These are phyloP conservation scores for Danio choprae DNA, from an alignment of 2,797 vertebrate genomes.

Conservation along the genomic window DNA sequence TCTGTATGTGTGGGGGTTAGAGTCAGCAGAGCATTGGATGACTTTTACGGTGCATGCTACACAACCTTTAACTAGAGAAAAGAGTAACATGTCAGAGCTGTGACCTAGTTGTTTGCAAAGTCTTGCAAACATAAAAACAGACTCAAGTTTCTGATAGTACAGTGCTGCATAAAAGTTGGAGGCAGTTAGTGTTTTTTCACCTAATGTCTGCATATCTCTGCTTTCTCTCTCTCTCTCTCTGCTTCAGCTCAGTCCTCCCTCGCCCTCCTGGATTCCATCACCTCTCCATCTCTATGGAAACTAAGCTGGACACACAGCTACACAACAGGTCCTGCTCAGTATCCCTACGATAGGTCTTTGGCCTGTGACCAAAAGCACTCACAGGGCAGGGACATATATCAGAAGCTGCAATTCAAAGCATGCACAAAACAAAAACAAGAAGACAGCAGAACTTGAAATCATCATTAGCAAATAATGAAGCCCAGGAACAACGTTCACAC, in stretches of 20 bases:
- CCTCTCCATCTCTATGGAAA: slow-evolving; percentile 74
- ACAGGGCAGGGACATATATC: slow-evolving; percentile 68
- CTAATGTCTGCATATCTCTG: slow-evolving; percentile 60
- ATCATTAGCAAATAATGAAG: slow-evolving; percentile 56
- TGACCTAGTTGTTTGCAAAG: slow-evolving; percentile 7
- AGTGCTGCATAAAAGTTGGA: slow-evolving; percentile 19
- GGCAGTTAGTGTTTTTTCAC: slow-evolving; percentile 28
- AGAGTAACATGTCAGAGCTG: slow-evolving; percentile 47
- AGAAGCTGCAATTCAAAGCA: slow-evolving; percentile 71
- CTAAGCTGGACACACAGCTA: slow-evolving; percentile 71
- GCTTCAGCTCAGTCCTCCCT: slow-evolving; percentile 50
- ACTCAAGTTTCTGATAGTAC: slow-evolving; percentile 13
- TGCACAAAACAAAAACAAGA: slow-evolving; percentile 67
- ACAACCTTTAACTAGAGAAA: slow-evolving; percentile 58
- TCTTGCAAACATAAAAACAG: neutral
- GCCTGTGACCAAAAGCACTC: slow-evolving; percentile 73
- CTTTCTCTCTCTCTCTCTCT: slow-evolving; percentile 40
- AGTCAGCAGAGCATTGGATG: slow-evolving; percentile 25
- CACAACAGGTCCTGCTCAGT: slow-evolving; percentile 78
- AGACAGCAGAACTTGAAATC: slow-evolving; percentile 61
- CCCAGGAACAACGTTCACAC: slow-evolving; percentile 18
- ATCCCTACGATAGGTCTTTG: slow-evolving; percentile 73
- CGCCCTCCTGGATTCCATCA: slow-evolving; percentile 80
- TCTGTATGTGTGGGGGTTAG: slow-evolving; percentile 41
- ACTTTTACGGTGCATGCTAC: slow-evolving; percentile 24